These are phyloP conservation scores for Drosophila ananassae DNA, from an alignment of 1,140 invertebrate species.

Conservation along the genomic window DNA sequence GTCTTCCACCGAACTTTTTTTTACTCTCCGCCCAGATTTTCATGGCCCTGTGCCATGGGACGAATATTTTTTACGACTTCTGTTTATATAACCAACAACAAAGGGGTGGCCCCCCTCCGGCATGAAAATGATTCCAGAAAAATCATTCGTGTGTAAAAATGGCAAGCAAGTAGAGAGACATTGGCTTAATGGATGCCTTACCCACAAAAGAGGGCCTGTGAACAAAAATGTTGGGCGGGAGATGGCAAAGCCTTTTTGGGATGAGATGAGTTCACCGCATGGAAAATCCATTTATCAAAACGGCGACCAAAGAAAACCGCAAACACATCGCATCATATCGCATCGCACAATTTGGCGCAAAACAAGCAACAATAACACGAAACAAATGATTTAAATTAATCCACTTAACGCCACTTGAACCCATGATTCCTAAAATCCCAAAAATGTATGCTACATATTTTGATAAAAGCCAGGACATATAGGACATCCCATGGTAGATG, in stretches of 20 bases:
- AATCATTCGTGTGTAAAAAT: constrained; percentile 65
- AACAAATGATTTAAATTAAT: constrained; percentile 76
- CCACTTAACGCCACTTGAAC: constrained; percentile 72
- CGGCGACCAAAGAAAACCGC: constrained; percentile 41
- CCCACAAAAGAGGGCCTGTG: constrained; percentile 35
- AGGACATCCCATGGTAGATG: background rate
- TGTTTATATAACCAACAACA: constrained; percentile 27
- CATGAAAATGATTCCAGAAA: constrained; percentile 51
- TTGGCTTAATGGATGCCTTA: constrained; percentile 42
- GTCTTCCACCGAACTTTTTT: constrained; percentile 3
- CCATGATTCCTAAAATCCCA: constrained; percentile 25
- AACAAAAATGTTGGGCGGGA: constrained; percentile 11
- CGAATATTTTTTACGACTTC: constrained; percentile 21
- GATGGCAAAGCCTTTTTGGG: background rate
- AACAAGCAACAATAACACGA: constrained; percentile 51
- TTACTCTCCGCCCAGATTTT: background rate
- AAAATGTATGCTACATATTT: constrained; percentile 36
- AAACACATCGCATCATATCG: constrained; percentile 28
- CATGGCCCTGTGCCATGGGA: constrained; percentile 2
- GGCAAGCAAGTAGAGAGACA: constrained; percentile 39
- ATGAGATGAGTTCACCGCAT: constrained; percentile 46
- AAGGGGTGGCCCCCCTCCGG: constrained; percentile 3
- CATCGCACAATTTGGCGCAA: constrained; percentile 39
- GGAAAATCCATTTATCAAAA: constrained; percentile 75
- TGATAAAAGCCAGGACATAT: background rate